A percentile compares a stretch with the other conserved stretches of the same genome.
Evolutionary conservation across 2,888 invertebrate genomes (phyloP).

Genomic region (Tenodera sinensis): DNA sequence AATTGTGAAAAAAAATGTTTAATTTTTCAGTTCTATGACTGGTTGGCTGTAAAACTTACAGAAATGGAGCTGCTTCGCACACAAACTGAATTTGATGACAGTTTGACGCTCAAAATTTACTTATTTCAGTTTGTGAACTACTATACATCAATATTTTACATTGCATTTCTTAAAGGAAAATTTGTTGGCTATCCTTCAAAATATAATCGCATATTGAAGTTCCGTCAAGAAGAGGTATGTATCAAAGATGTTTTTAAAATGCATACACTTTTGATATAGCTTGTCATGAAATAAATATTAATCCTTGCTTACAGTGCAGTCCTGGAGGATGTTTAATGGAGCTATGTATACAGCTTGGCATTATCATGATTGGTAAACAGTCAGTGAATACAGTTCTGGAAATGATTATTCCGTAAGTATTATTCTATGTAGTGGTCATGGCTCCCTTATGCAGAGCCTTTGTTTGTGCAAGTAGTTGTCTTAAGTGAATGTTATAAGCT

Average conservation of each 20-base stretch:
- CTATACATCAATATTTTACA: constrained; percentile 84
- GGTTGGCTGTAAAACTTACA: constrained; percentile 63
- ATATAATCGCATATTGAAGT: constrained; percentile 68
- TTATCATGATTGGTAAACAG: constrained; percentile 86
- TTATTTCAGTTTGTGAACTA: constrained; percentile 86
- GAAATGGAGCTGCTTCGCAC: constrained; percentile 74
- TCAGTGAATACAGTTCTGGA: constrained; percentile 73
- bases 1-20: not conserved
- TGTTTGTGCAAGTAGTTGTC: no score
- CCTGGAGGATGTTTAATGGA: constrained; percentile 85
- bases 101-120: constrained; percentile 81
- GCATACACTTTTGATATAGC: not conserved
- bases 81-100: constrained; percentile 83
- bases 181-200: constrained; percentile 75
- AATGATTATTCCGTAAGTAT: constrained; percentile 66
- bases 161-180: constrained; percentile 73
- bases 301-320: constrained; percentile 56
- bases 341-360: constrained; percentile 76
- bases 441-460: no score
- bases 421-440: no score
- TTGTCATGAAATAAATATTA: not conserved
- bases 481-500: no score
- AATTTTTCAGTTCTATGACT: constrained; percentile 50
- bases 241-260: not conserved
- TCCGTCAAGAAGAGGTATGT: constrained; percentile 65